A percentile compares a stretch with the other conserved stretches of the same genome.
phyloP scores from a whole-genome alignment of 2,888 invertebrate species.

The Pherbina coryleti region DNA sequence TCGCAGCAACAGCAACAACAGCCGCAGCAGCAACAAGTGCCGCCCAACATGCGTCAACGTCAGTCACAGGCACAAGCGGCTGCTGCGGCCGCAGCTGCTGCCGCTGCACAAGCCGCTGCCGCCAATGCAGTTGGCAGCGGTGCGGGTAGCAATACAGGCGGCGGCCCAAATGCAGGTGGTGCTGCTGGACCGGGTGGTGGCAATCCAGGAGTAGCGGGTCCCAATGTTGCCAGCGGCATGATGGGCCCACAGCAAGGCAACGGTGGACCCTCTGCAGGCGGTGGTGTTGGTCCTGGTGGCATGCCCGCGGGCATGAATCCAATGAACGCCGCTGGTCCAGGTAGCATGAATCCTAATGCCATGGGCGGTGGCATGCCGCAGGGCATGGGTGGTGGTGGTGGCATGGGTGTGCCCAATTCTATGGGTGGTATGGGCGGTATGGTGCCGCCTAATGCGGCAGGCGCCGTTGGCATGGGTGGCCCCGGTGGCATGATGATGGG shows the following conservation, averaged over 20 bases:
- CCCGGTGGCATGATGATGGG: constrained; percentile 53
- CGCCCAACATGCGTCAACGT: constrained; percentile 64
- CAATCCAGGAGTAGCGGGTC: constrained; percentile 47
- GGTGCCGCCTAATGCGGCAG: constrained; percentile 54
- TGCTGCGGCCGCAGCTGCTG: constrained; percentile 65
- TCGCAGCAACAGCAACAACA: constrained; percentile 76
- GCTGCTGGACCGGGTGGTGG: constrained; percentile 45
- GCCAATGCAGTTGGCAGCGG: constrained; percentile 63
- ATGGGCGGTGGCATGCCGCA: constrained; percentile 53
- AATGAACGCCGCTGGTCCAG: constrained; percentile 50
- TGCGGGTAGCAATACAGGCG: constrained; percentile 47
- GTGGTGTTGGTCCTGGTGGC: constrained; percentile 56
- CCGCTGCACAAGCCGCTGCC: constrained; percentile 67
- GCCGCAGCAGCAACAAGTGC: constrained; percentile 70
- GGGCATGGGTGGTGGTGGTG: constrained; percentile 51
- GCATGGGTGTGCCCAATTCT: constrained; percentile 45
- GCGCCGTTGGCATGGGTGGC: constrained; percentile 39
- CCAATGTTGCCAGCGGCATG: constrained; percentile 51
- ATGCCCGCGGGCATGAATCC: constrained; percentile 63
- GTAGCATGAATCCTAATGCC: constrained; percentile 38
- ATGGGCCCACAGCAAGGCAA: constrained; percentile 44
- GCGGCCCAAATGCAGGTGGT: constrained; percentile 52
- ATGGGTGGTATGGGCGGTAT: constrained; percentile 52
- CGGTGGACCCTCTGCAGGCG: constrained; percentile 42
- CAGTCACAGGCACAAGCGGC: constrained; percentile 64